Conservation (phyloP, 1,140 invertebrate species). For the Heliconius hermathena region DNA sequence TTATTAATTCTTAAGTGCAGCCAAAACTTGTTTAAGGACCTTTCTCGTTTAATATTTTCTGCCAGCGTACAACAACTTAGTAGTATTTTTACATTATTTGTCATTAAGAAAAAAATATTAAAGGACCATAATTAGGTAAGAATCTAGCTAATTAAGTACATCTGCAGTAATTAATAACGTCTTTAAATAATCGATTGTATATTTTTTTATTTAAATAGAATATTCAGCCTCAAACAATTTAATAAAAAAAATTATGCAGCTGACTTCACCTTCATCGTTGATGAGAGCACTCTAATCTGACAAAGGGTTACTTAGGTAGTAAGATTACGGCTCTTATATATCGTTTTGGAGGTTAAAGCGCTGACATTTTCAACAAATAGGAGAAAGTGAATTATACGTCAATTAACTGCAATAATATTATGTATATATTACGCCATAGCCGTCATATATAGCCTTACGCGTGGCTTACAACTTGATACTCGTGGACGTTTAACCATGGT, state of each 20-base stretch:
- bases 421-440: conserved; percentile 18
- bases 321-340: conserved; percentile 13
- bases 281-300: conserved; percentile 16
- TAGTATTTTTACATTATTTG: background rate
- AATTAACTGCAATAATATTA: background rate
- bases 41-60: conserved; percentile 45
- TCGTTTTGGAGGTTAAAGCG: background rate
- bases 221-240: background rate
- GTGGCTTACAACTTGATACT: conserved; percentile 50
- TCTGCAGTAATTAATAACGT: background rate
- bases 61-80: conserved; percentile 3
- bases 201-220: background rate
- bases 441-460: conserved; percentile 22
- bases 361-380: background rate
- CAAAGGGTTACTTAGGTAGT: conserved; percentile 32
- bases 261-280: background rate
- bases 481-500: conserved; percentile 53
- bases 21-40: conserved; percentile 40
- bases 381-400: background rate
- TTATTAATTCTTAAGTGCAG: conserved; percentile 41
- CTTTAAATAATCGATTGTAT: background rate
- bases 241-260: background rate
- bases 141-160: no score
- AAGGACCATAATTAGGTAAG: no score
- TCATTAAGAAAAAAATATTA: no score